These are phyloP conservation scores for Perognathus longimembris DNA, from an alignment of 2,113 vertebrate species.

Conservation along the genomic window DNA sequence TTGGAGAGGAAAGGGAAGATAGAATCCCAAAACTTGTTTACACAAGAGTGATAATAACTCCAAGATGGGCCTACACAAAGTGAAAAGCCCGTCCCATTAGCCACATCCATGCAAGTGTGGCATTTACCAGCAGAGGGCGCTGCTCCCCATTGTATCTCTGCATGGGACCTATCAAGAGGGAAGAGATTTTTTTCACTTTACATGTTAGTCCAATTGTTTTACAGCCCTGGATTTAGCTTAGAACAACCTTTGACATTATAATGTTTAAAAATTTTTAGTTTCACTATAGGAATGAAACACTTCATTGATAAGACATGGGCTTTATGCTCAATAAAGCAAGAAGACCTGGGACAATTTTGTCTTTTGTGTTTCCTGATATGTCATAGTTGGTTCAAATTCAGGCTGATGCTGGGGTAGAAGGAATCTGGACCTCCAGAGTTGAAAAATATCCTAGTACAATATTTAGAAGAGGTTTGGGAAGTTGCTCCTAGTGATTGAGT, in stretches of 20 bases:
- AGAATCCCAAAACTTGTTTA: not conserved
- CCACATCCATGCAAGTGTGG: not conserved
- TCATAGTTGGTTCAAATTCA: not conserved
- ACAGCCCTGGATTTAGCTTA: not conserved
- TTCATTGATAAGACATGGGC: not conserved
- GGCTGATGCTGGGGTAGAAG: not conserved
- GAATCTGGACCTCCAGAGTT: not conserved
- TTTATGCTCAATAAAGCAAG: not conserved
- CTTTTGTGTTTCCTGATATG: not conserved
- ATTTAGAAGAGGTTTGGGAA: not conserved
- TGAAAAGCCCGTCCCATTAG: not conserved
- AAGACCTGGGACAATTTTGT: not conserved
- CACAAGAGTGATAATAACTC: not conserved
- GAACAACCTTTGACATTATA: not conserved
- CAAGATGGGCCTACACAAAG: not conserved
- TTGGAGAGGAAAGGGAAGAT: not conserved
- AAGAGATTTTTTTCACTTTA: not conserved
- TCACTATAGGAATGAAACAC: not conserved
- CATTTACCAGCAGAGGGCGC: constrained; percentile 69
- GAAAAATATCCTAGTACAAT: not conserved
- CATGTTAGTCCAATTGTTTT: not conserved
- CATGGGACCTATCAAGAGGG: not conserved
- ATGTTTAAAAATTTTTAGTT: constrained; percentile 15
- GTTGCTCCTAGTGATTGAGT: not conserved
- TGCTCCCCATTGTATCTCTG: not conserved